phyloP scores from a whole-genome alignment of 2,113 vertebrate species.

The Ramphastos sulfuratus region DNA sequence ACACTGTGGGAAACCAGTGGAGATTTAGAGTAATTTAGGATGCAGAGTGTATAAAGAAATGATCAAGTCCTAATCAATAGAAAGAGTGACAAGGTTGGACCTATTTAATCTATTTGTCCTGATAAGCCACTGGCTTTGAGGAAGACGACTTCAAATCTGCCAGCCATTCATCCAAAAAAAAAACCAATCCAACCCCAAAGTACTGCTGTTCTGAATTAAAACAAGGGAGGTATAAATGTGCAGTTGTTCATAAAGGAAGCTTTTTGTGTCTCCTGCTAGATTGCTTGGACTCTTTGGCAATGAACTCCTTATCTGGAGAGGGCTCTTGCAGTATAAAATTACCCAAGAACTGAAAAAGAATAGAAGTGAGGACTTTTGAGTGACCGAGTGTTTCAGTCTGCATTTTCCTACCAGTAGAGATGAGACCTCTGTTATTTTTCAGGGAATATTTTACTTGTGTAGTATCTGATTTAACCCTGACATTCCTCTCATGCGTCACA shows the following conservation, averaged over 20 bases:
- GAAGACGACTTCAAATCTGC: neutral
- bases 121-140: neutral
- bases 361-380: neutral
- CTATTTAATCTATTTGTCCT: neutral
- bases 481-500: slow-evolving; percentile 36
- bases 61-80: neutral
- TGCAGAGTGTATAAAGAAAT: neutral
- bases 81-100: neutral
- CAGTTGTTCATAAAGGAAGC: slow-evolving; percentile 13
- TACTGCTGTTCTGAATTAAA: neutral
- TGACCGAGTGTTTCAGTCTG: neutral
- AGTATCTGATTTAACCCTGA: slow-evolving; percentile 53
- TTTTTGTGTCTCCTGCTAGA: slow-evolving; percentile 10
- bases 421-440: neutral
- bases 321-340: neutral
- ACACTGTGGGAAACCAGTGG: neutral
- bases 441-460: neutral
- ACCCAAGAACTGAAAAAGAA: neutral
- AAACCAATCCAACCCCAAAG: neutral
- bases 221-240: slow-evolving; percentile 5
- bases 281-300: neutral
- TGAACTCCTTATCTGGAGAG: slow-evolving; percentile 30
- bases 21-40: neutral
- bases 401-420: neutral
- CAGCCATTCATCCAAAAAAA: neutral